Evolutionary conservation across 2,888 invertebrate species (phyloP).

Genomic region (Zygogramma bicolorata): DNA sequence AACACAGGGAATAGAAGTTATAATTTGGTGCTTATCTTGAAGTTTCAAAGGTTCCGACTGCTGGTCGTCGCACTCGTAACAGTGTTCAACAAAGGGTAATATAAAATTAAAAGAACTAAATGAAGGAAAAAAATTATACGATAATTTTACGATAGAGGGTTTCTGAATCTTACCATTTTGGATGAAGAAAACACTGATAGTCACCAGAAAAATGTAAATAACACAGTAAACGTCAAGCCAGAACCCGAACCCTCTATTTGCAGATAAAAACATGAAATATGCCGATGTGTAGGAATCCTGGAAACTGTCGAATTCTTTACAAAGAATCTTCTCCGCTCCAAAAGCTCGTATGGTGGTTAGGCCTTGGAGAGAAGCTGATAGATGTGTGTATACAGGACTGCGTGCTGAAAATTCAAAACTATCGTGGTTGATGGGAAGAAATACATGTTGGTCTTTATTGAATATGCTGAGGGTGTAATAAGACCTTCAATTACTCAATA

Average conservation of each 20-base stretch:
- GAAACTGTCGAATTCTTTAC: constrained; percentile 72
- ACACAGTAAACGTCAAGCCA: constrained; percentile 77
- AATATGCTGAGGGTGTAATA: too few relatives aligned
- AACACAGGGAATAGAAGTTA: too few relatives aligned
- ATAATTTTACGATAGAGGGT: too few relatives aligned
- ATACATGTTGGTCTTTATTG: too few relatives aligned
- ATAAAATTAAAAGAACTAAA: too few relatives aligned
- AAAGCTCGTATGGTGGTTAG: constrained; percentile 81
- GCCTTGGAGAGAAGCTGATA: constrained; percentile 81
- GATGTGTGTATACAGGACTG: constrained; percentile 82
- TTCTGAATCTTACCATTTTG: neutral
- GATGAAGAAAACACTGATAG: constrained; percentile 69
- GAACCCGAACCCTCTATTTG: constrained; percentile 78
- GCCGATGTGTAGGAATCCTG: constrained; percentile 78
- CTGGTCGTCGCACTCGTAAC: too few relatives aligned
- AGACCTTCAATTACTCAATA: too few relatives aligned
- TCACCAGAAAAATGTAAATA: constrained; percentile 74
- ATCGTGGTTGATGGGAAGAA: too few relatives aligned
- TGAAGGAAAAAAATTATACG: too few relatives aligned
- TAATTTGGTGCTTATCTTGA: too few relatives aligned
- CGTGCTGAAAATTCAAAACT: constrained; percentile 76
- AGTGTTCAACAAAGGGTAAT: too few relatives aligned
- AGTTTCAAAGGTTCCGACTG: too few relatives aligned
- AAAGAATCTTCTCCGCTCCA: constrained; percentile 73
- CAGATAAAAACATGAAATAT: constrained; percentile 75